Base-by-base conservation (phyloP, 2,888 invertebrate genomes). In the Andrena marginata region DNA sequence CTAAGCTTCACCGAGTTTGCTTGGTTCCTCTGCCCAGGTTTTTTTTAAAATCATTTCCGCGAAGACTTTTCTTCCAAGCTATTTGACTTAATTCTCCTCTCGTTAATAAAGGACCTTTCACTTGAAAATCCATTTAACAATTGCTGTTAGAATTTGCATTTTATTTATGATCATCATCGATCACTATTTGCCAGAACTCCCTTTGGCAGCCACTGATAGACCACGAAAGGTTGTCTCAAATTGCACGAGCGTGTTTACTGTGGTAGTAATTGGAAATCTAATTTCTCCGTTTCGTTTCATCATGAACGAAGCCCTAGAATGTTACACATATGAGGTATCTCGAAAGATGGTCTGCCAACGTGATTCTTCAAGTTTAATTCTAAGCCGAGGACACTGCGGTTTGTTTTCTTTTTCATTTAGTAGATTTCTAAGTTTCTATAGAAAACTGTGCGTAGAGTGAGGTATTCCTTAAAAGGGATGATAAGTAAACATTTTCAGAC, bases 251-350 rank as follows among this genome's bases (percentile, higher is more conserved):
- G 20, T 42, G 23, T 71, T 82, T 16, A 54, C 48, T 23, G 26
- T 23, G 42, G 10, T 10, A 54, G 10, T 65, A 70, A 84, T 69
- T 79, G 71, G 49, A 62, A 84, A 79, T 70, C 76, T 79, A 65
- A 79, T 82, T 63, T 56, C 70, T 69, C 63, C 64, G 69, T 69
- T 77, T 63, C 56, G 56, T 69, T 68, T 78, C 54, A 60, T 78
- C 68, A 29, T 31, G 20, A 56, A 56, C 10, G 80, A 84, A 77
- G 51, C 83, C 71, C 1, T 63, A 42, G 33, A 31, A n/a, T 26
- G 13, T 64, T 13, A 73, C 79, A 76, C 73, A 60, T 68, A 80
- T 60, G 73, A 71, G 84, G 70, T 71, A 62, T 72, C 82, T 65
- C 59, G 48, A 42, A 74, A 56, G 48, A 26, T 67, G 6, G n/a